Percentiles rank a stretch among this genome's conserved stretches.
Evolutionary conservation across 1,140 invertebrate species (phyloP).

Genomic region (Sipha flava): DNA sequence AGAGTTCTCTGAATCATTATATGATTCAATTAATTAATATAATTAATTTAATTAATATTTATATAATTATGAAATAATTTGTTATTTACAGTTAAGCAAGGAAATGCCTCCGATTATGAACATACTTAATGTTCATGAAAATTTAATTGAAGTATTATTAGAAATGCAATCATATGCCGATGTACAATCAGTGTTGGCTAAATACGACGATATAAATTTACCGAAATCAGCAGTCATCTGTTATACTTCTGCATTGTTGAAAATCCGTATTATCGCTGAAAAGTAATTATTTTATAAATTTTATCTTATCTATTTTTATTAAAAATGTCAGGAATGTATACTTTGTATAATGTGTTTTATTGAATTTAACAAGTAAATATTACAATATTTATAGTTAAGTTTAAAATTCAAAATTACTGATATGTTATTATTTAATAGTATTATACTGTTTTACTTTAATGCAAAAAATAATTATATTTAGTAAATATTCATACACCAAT

Average conservation of each 20-base stretch:
- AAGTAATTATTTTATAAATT: conserved; percentile 52
- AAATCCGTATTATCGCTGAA: conserved; percentile 85
- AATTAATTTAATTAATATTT: no score
- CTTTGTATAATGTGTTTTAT: no score
- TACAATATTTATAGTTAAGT: no score
- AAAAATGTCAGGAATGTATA: neutral
- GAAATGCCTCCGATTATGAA: conserved; percentile 95
- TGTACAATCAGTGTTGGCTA: conserved; percentile 89
- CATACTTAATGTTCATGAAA: conserved; percentile 93
- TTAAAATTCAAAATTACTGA: no score
- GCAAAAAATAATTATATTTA: no score
- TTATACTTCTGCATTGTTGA: conserved; percentile 90
- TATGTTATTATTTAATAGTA: no score
- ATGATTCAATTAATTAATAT: no score
- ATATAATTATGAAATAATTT: neutral
- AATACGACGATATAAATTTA: conserved; percentile 92
- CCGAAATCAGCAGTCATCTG: conserved; percentile 96
- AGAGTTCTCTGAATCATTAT: no score
- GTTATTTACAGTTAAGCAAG: conserved; percentile 67
- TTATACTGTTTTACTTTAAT: no score
- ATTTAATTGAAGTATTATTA: conserved; percentile 88
- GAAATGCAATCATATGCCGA: conserved; percentile 96
- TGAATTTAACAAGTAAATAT: no score
- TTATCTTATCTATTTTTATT: no score
- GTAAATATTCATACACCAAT: no score